Conservation (phyloP, 2,888 invertebrate species). For the Chrysolina haemoptera region DNA sequence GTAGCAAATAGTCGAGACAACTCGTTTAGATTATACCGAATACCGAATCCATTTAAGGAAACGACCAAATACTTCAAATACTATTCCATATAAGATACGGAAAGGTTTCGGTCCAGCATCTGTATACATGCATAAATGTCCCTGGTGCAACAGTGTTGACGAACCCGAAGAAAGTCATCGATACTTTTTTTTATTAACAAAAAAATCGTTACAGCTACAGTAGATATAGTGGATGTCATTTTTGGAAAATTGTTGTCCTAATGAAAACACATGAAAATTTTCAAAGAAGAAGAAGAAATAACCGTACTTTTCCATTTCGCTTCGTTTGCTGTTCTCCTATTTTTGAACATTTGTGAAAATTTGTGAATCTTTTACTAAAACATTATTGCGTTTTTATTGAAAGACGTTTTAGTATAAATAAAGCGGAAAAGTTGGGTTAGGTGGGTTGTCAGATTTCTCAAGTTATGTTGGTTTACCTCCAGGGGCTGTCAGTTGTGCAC, state of each 20-base stretch:
- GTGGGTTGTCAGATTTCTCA: too few species aligned
- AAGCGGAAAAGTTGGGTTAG: too few species aligned
- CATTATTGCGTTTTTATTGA: too few species aligned
- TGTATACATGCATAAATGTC: slow-evolving; percentile 24
- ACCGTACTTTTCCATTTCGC: too few species aligned
- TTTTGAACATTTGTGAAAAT: too few species aligned
- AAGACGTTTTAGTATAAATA: too few species aligned
- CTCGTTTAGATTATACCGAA: slow-evolving; percentile 33
- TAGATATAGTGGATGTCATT: not conserved
- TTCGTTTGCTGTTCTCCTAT: too few species aligned
- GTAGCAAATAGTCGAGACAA: slow-evolving; percentile 32
- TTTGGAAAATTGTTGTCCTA: not conserved
- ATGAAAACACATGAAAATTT: too few species aligned
- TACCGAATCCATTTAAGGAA: slow-evolving; percentile 43
- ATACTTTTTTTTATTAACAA: not conserved
- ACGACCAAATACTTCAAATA: slow-evolving; percentile 44
- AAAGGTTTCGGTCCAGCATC: slow-evolving; percentile 39
- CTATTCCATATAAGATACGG: slow-evolving; percentile 46
- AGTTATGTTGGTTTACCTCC: too few species aligned
- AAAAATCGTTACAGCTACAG: not conserved
- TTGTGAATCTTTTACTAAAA: too few species aligned
- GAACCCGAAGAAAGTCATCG: slow-evolving; percentile 41
- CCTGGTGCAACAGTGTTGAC: slow-evolving; percentile 33
- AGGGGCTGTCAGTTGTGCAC: too few species aligned
- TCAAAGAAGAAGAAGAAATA: too few species aligned